These are phyloP conservation scores for Lasioglossum albipes DNA, from an alignment of 1,140 invertebrate genomes.

Conservation along the genomic window DNA sequence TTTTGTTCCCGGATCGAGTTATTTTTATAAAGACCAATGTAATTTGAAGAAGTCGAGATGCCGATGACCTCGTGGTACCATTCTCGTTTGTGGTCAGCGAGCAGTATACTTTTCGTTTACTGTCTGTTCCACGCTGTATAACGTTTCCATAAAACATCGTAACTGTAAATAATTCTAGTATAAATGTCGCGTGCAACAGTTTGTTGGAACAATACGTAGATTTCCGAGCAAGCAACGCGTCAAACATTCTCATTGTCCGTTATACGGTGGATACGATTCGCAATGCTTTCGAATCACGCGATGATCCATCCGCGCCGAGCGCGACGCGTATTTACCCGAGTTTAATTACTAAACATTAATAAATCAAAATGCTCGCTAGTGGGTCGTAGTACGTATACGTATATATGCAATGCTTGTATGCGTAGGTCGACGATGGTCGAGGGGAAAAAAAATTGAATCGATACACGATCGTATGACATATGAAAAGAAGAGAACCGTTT, in stretches of 20 bases:
- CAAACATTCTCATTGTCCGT: not conserved
- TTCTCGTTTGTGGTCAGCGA: not conserved
- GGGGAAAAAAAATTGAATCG: slow-evolving; percentile 19
- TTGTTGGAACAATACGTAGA: slow-evolving; percentile 4
- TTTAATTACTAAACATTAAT: slow-evolving; percentile 10
- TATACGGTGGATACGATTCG: not conserved
- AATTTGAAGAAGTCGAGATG: slow-evolving; percentile 38
- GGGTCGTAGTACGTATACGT: not conserved
- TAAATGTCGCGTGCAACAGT: slow-evolving; percentile 22
- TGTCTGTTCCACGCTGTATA: not conserved
- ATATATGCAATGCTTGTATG: too few species aligned
- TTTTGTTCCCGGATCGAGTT: not conserved
- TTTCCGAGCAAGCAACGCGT: not conserved
- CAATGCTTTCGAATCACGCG: not conserved
- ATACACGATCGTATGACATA: slow-evolving; percentile 18
- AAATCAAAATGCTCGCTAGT: not conserved
- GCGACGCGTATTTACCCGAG: not conserved
- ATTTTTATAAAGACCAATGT: slow-evolving; percentile 36
- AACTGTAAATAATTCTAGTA: not conserved
- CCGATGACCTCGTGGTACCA: slow-evolving; percentile 25
- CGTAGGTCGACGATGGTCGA: not conserved
- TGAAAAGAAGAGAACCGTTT: slow-evolving; percentile 34
- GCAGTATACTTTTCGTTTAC: not conserved
- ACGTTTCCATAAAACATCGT: not conserved
- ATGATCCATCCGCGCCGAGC: not conserved